Conservation (phyloP, 2,797 vertebrate species). For the Mus minutoides region DNA sequence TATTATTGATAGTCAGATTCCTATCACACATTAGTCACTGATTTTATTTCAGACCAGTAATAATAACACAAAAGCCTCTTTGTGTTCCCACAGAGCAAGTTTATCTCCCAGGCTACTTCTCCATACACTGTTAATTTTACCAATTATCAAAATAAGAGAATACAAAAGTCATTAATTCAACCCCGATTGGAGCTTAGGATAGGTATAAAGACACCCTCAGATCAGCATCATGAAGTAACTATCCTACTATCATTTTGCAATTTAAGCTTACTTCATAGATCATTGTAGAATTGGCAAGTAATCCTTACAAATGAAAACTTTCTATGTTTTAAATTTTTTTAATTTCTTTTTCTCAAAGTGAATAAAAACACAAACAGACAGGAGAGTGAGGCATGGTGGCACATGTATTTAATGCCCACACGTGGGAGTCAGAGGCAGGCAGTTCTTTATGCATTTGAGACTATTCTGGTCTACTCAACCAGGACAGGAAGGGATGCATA, state of each 20-base stretch:
- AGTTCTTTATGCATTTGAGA: neutral
- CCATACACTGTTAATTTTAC: constrained; percentile 17
- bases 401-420: neutral
- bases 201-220: neutral
- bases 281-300: neutral
- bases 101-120: neutral
- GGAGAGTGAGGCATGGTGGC: no score
- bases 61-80: neutral
- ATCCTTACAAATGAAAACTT: neutral
- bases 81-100: neutral
- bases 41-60: constrained; percentile 54
- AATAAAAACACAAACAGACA: neutral
- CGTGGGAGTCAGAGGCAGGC: neutral
- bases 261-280: neutral
- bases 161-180: neutral
- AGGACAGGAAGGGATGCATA: neutral
- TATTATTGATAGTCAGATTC: neutral
- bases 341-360: constrained; percentile 13
- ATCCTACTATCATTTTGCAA: neutral
- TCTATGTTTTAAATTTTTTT: neutral
- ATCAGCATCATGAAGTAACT: neutral
- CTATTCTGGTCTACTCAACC: neutral
- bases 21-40: neutral
- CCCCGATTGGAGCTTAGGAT: neutral
- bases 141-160: constrained; percentile 39